These are phyloP conservation scores for Trachelus troglodyta DNA, from an alignment of 2,888 invertebrate species.

Conservation along the genomic window DNA sequence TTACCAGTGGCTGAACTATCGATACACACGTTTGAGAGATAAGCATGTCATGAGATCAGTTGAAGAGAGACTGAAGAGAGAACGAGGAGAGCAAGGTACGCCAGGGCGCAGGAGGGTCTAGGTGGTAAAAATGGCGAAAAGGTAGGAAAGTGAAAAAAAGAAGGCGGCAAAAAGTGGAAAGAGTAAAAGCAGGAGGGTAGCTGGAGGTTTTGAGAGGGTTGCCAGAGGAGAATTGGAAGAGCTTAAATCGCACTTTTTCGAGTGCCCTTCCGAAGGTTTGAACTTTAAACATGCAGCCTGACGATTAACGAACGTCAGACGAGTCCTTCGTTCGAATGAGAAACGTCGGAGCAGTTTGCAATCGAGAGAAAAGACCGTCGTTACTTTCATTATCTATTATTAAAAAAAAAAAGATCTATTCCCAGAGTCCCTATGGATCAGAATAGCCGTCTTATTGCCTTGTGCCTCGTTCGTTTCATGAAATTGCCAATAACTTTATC, in stretches of 20 bases:
- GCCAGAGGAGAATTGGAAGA: too few species aligned
- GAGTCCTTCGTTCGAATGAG: neutral
- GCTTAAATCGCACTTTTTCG: too few species aligned
- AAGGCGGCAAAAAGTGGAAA: neutral
- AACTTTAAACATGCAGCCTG: too few species aligned
- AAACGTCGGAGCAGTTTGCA: neutral
- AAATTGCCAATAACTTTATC: neutral
- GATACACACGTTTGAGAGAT: neutral
- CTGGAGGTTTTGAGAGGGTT: neutral
- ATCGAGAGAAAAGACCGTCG: too few species aligned
- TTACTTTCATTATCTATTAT: neutral
- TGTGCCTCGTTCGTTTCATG: neutral
- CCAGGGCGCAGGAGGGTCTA: neutral
- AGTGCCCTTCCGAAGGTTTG: too few species aligned
- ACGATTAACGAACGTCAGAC: neutral
- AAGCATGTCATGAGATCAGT: neutral
- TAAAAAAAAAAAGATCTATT: neutral
- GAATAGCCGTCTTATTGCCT: too few species aligned
- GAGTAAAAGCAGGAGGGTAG: neutral
- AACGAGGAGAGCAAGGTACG: neutral
- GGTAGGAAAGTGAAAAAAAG: neutral
- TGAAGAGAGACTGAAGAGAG: slow-evolving; percentile 1
- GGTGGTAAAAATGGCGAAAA: neutral
- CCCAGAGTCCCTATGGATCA: neutral
- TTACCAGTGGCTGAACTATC: neutral